These are phyloP conservation scores for Ameiurus melas DNA, from an alignment of 2,113 vertebrate species.

Conservation along the genomic window DNA sequence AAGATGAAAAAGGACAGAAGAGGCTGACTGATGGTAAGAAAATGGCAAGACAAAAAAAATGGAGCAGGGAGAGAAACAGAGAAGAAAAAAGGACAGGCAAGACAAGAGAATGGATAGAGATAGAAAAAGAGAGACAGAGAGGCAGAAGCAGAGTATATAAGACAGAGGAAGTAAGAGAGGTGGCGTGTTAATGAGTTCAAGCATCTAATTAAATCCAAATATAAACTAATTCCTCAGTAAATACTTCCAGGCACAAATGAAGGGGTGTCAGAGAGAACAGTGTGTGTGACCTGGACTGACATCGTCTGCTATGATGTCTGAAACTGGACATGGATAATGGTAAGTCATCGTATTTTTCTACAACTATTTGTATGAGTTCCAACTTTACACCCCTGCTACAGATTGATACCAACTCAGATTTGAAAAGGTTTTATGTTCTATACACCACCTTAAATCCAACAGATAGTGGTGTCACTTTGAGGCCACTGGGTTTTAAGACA, in stretches of 20 bases:
- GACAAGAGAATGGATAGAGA: neutral
- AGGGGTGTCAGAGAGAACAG: neutral
- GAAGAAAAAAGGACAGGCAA: neutral
- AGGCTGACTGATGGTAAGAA: constrained; percentile 20
- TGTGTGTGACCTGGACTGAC: neutral
- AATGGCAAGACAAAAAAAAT: neutral
- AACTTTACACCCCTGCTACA: constrained; percentile 9
- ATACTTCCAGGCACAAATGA: constrained; percentile 16
- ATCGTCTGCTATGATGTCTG: no score
- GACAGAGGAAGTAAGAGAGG: constrained; percentile 3
- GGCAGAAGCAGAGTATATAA: neutral
- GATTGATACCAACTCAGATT: neutral
- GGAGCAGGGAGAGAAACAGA: neutral
- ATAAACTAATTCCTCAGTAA: constrained; percentile 29
- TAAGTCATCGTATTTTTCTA: neutral
- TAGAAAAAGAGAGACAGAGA: constrained; percentile 13
- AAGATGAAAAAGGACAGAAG: constrained; percentile 34
- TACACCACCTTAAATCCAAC: constrained; percentile 5
- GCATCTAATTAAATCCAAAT: constrained; percentile 11
- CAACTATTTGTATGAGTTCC: neutral
- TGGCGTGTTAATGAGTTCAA: neutral
- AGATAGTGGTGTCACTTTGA: constrained; percentile 12
- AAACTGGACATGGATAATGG: neutral
- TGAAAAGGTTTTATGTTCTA: neutral
- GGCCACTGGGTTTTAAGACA: constrained; percentile 25